Conservation (phyloP, 1,140 invertebrate genomes). For the Formica exsecta region DNA sequence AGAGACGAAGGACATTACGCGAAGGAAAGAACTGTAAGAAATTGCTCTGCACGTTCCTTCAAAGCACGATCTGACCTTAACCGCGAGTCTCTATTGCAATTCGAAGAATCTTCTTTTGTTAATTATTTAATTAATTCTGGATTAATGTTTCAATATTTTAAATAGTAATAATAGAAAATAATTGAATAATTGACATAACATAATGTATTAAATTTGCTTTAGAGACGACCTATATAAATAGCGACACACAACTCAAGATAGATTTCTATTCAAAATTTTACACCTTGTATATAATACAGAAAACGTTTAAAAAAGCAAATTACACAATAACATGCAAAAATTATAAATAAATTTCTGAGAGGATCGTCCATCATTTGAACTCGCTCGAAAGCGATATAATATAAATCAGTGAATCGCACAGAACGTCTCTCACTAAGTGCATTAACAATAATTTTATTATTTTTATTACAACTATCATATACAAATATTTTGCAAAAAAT, state of each 20-base stretch:
- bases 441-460: background rate
- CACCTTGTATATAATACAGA: too few species aligned
- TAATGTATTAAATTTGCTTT: background rate
- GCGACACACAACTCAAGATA: too few species aligned
- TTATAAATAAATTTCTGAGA: background rate
- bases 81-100: background rate
- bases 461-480: background rate
- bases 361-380: background rate
- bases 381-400: background rate
- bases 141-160: background rate
- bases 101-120: background rate
- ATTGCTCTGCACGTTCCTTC: conserved; percentile 39
- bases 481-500: background rate
- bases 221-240: too few species aligned
- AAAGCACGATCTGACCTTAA: conserved; percentile 53
- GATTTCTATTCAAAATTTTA: too few species aligned
- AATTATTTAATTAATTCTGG: background rate
- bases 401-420: background rate
- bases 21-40: conserved; percentile 60
- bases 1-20: conserved; percentile 49
- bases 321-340: too few species aligned
- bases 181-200: background rate
- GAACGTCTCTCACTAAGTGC: background rate
- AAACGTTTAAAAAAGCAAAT: too few species aligned
- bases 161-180: background rate